Evolutionary conservation across 2,797 vertebrate genomes (phyloP).

Genomic region (Numenius phaeopus): DNA sequence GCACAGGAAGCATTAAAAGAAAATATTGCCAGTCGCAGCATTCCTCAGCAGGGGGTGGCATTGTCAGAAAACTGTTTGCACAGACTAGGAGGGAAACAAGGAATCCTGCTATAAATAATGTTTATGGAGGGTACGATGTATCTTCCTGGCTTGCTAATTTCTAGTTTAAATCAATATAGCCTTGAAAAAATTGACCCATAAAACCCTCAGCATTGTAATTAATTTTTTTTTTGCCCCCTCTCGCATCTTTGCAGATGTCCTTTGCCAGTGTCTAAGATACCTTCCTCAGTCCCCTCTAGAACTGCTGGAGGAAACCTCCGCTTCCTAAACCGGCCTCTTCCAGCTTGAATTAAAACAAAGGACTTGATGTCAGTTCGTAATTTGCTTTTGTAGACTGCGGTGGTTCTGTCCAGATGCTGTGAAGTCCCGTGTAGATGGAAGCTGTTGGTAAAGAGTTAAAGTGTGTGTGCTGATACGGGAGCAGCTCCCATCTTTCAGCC

Average conservation of each 20-base stretch:
- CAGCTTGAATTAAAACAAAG: background rate
- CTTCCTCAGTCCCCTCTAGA: background rate
- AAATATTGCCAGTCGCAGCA: background rate
- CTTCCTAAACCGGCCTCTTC: background rate
- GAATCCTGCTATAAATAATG: conserved; percentile 13
- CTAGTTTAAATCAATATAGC: conserved; percentile 29
- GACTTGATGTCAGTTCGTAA: background rate
- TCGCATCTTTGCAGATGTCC: background rate
- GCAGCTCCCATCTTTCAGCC: background rate
- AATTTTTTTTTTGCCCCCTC: background rate
- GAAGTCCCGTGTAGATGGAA: background rate
- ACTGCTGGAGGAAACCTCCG: background rate
- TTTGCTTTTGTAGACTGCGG: background rate
- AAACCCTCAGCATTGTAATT: background rate
- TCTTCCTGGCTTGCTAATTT: conserved; percentile 28
- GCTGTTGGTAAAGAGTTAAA: background rate
- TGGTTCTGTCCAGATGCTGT: background rate
- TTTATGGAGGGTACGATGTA: background rate
- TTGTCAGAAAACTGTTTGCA: background rate
- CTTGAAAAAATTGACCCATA: conserved; percentile 22
- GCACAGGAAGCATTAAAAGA: background rate
- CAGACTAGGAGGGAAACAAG: background rate
- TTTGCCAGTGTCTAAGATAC: background rate
- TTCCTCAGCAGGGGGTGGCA: conserved; percentile 25
- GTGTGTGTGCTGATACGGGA: background rate